phyloP scores from a whole-genome alignment of 37 sponge, comb jelly and placozoan genomes.

The Aplysina aerophoba region DNA sequence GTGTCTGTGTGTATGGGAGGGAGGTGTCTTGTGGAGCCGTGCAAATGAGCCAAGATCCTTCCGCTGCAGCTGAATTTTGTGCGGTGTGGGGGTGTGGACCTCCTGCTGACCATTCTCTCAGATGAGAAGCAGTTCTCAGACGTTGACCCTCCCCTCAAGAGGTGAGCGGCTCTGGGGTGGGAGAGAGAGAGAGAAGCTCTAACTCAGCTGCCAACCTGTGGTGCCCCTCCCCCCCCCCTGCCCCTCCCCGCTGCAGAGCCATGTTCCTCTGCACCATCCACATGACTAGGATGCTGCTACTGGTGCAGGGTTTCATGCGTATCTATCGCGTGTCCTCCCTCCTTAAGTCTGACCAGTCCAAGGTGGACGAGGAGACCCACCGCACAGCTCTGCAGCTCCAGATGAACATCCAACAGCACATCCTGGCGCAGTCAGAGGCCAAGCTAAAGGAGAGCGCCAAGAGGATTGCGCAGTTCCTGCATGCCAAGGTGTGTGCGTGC shows the following conservation, averaged over 20 bases:
- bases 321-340: slow-evolving; percentile 7
- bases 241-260: background rate
- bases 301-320: slow-evolving; percentile 5
- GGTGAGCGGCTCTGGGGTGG: slow-evolving; percentile 30
- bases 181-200: too few species aligned
- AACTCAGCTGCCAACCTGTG: too few species aligned
- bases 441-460: slow-evolving; percentile 19
- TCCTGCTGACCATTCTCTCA: slow-evolving; percentile 50
- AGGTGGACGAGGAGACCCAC: slow-evolving; percentile 36
- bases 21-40: background rate
- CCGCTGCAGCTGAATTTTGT: slow-evolving; percentile 58
- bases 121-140: slow-evolving; percentile 51
- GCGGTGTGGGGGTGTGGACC: slow-evolving; percentile 60
- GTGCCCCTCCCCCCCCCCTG: too few species aligned
- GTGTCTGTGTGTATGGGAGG: background rate
- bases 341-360: slow-evolving; percentile 1
- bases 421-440: slow-evolving; percentile 11
- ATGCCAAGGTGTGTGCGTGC: background rate
- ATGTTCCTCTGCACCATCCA: slow-evolving; percentile 16
- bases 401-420: slow-evolving; percentile 39
- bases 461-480: slow-evolving; percentile 17
- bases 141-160: slow-evolving; percentile 40
- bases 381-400: slow-evolving; percentile 52
- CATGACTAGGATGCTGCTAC: slow-evolving; percentile 18
- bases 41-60: background rate